phyloP scores from a whole-genome alignment of 2,888 invertebrate species.

The Dryocosmus kuriphilus region DNA sequence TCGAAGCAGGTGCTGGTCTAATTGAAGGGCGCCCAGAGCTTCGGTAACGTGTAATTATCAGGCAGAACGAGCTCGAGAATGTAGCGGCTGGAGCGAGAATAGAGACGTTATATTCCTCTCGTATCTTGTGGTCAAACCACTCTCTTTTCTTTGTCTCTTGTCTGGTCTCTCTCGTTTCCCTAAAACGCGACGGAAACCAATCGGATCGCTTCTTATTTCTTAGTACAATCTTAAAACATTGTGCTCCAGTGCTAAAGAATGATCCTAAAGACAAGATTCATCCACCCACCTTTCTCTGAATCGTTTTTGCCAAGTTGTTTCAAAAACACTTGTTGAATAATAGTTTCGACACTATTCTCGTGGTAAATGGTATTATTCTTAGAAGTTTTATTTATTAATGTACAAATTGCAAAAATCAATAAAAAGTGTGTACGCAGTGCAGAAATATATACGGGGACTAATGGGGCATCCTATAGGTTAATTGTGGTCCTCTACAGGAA shows the following conservation, averaged over 20 bases:
- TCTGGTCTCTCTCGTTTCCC: conserved; percentile 1
- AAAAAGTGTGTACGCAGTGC: no score
- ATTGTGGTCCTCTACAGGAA: no score
- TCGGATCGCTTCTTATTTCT: conserved; percentile 3
- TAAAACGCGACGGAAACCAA: conserved; percentile 23
- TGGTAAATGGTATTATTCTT: neutral
- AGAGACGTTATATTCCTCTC: conserved; percentile 72
- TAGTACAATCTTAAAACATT: conserved; percentile 11
- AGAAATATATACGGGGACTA: no score
- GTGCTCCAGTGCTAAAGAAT: neutral
- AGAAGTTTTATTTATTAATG: neutral
- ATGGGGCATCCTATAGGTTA: no score
- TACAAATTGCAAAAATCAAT: neutral
- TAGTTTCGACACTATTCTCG: neutral
- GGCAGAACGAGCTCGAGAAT: conserved; percentile 72
- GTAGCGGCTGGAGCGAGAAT: conserved; percentile 71
- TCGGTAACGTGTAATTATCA: conserved; percentile 75
- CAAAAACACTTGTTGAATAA: neutral
- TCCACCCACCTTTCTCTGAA: neutral
- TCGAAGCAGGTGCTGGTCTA: conserved; percentile 70
- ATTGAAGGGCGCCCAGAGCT: conserved; percentile 72
- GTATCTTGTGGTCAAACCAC: conserved; percentile 53
- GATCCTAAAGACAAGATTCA: neutral
- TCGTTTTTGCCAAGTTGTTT: neutral
- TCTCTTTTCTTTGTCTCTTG: conserved; percentile 20